phyloP scores from a whole-genome alignment of 2,888 invertebrate genomes.

The Luffia ferchaultella region DNA sequence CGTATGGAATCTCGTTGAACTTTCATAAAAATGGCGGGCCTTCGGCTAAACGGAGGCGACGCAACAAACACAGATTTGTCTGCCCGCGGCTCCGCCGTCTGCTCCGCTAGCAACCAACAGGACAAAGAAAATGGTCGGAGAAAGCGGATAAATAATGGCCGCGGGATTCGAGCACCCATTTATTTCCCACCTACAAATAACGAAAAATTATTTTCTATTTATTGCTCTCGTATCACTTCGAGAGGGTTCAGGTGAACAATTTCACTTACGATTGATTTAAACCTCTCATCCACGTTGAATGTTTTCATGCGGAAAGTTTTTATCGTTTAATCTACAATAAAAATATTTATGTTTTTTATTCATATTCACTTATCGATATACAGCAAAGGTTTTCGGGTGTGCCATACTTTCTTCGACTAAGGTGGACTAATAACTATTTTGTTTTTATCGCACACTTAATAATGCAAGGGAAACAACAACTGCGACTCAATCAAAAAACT shows the following conservation, averaged over 20 bases:
- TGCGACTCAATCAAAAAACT: too few species aligned
- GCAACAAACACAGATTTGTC: conserved; percentile 40
- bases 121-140: conserved; percentile 40
- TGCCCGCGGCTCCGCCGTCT: conserved; percentile 26
- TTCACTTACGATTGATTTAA: background rate
- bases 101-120: conserved; percentile 28
- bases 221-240: background rate
- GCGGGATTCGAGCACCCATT: conserved; percentile 6
- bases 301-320: too few species aligned
- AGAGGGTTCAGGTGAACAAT: background rate
- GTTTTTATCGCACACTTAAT: too few species aligned
- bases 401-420: too few species aligned
- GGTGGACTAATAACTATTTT: too few species aligned
- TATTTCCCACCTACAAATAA: conserved; percentile 9
- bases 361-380: too few species aligned
- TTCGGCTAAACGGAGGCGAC: conserved; percentile 20
- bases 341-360: too few species aligned
- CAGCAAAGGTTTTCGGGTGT: too few species aligned
- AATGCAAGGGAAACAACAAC: too few species aligned
- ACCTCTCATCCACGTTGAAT: background rate
- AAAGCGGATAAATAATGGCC: conserved; percentile 39
- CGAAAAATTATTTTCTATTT: conserved; percentile 6
- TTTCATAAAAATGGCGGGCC: conserved; percentile 29
- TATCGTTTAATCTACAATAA: too few species aligned
- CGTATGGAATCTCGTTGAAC: conserved; percentile 20